Evolutionary conservation across 2,888 invertebrate genomes (phyloP).

Genomic region (Apotomis turbidana): DNA sequence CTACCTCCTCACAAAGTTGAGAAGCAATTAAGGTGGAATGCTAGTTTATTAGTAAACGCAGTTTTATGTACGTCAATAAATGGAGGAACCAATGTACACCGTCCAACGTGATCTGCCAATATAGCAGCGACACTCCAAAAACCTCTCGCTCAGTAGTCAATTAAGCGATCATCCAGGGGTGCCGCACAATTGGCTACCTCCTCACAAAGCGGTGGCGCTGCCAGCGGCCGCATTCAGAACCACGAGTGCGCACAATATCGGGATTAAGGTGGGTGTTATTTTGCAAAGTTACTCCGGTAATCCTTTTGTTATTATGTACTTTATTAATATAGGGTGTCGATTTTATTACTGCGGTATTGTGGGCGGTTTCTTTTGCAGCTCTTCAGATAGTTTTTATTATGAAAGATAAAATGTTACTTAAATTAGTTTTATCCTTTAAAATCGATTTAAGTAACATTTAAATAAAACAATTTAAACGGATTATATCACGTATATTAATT

Average conservation of each 20-base stretch:
- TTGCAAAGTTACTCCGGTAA: conserved; percentile 9
- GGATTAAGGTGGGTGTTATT: conserved; percentile 28
- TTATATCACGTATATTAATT: no score
- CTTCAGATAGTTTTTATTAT: no score
- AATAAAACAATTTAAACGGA: no score
- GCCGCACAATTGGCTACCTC: conserved; percentile 81
- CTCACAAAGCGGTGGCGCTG: conserved; percentile 74
- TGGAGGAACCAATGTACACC: conserved; percentile 30
- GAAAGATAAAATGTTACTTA: no score
- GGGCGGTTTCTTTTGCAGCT: not conserved
- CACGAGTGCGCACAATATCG: conserved; percentile 35
- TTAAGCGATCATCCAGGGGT: conserved; percentile 82
- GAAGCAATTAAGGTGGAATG: no score
- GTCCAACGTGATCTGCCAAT: conserved; percentile 39
- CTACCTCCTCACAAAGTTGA: conserved; percentile 75
- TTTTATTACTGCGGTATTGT: no score
- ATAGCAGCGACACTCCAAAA: conserved; percentile 56
- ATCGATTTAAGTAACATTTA: no score
- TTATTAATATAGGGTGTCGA: conserved; percentile 5
- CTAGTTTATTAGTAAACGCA: no score
- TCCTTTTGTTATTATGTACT: conserved; percentile 12
- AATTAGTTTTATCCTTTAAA: no score
- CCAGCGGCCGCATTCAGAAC: conserved; percentile 50
- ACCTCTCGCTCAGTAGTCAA: conserved; percentile 78
- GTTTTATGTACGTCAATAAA: no score